phyloP scores from a whole-genome alignment of 2,797 vertebrate species.

The Rousettus madagascariensis region DNA sequence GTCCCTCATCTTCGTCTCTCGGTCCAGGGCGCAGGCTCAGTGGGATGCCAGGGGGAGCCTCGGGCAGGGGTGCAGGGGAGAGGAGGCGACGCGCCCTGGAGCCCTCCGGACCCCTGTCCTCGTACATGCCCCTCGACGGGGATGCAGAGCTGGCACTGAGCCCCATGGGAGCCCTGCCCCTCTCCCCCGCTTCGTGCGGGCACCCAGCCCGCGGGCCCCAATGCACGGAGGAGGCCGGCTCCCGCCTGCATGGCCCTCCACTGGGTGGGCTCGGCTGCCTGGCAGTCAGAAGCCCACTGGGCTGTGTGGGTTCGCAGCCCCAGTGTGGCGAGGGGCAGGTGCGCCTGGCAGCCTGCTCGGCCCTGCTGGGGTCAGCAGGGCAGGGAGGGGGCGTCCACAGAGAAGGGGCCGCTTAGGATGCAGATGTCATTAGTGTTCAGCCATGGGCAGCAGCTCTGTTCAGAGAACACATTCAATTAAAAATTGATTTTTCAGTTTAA shows the following conservation, averaged over 20 bases:
- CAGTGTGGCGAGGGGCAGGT: background rate
- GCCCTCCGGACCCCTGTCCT: background rate
- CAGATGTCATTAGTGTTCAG: constrained; percentile 82
- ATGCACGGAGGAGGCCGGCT: background rate
- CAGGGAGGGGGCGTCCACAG: background rate
- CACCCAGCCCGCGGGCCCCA: background rate
- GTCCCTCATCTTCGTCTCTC: background rate
- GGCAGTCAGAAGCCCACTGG: fast-evolving
- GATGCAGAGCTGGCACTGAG: background rate
- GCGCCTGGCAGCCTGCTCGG: background rate
- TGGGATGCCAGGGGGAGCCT: background rate
- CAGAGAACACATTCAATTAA: constrained; percentile 86
- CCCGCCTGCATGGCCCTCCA: fast-evolving
- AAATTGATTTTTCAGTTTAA: constrained; percentile 79
- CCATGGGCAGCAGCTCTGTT: constrained; percentile 79
- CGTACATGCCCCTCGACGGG: background rate
- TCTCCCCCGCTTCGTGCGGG: background rate
- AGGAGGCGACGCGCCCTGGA: background rate
- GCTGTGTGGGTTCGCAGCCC: background rate
- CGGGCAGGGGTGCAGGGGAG: background rate
- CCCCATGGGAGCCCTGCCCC: background rate
- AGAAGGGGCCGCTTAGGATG: constrained; percentile 2
- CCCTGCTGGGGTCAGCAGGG: constrained; percentile 79
- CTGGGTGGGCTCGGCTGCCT: background rate
- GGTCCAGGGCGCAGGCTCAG: background rate